A percentile compares a stretch with the other conserved stretches of the same genome.
These are phyloP conservation scores for Calycopis cecrops DNA, from an alignment of 1,140 invertebrate species.

Conservation along the genomic window DNA sequence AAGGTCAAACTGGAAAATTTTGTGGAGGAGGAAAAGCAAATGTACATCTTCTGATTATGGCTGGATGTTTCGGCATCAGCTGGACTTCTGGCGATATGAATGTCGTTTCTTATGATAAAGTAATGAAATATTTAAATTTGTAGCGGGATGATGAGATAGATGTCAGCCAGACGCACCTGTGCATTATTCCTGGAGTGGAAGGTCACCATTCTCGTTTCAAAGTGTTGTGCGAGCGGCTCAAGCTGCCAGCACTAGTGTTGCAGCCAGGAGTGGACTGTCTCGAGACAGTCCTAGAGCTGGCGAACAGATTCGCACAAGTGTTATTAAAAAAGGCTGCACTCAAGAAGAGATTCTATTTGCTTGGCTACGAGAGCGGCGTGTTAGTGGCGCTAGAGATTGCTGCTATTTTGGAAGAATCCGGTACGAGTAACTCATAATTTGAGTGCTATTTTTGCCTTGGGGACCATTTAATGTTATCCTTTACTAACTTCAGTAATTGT, in stretches of 20 bases:
- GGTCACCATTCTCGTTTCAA: constrained; percentile 33
- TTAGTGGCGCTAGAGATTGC: constrained; percentile 49
- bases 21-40: too few relatives aligned
- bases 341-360: constrained; percentile 38
- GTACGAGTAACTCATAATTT: constrained; percentile 22
- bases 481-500: too few relatives aligned
- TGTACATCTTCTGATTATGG: too few relatives aligned
- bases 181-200: constrained; percentile 42
- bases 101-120: too few relatives aligned
- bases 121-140: too few relatives aligned
- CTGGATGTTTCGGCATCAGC: too few relatives aligned
- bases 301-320: constrained; percentile 32
- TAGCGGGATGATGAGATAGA: too few relatives aligned
- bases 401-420: constrained; percentile 44
- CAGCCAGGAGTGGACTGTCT: constrained; percentile 31
- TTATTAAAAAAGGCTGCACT: constrained; percentile 35
- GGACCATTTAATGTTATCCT: too few relatives aligned
- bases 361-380: constrained; percentile 49
- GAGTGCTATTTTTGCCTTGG: too few relatives aligned
- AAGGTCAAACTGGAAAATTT: too few relatives aligned
- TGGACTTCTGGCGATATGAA: too few relatives aligned
- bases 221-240: constrained; percentile 34
- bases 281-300: constrained; percentile 31
- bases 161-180: too few relatives aligned
- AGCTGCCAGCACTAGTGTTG: constrained; percentile 35